Conservation (phyloP, 2,797 vertebrate species). For the Parotocinclus haroldoi region DNA sequence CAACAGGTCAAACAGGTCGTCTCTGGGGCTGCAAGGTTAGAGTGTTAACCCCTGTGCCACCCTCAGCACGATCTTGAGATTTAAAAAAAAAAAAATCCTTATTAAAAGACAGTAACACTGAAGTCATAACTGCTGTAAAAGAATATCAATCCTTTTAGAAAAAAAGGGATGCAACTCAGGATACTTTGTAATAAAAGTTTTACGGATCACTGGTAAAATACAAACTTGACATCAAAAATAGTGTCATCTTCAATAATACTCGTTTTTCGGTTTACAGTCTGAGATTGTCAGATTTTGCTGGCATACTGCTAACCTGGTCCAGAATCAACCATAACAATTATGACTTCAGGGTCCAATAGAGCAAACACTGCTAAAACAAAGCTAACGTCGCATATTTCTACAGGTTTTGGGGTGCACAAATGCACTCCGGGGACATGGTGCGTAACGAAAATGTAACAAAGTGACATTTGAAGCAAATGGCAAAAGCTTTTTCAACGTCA, state of each 20-base stretch:
- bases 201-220: slow-evolving; percentile 21
- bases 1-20: too few relatives aligned
- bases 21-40: too few relatives aligned
- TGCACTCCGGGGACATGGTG: not conserved
- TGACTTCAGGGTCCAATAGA: slow-evolving; percentile 27
- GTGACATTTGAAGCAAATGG: too few relatives aligned
- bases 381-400: not conserved
- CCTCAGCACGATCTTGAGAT: too few relatives aligned
- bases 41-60: too few relatives aligned
- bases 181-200: not conserved
- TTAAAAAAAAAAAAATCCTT: not conserved
- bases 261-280: slow-evolving; percentile 3
- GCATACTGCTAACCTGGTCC: slow-evolving; percentile 4
- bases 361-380: not conserved
- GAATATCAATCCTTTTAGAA: not conserved
- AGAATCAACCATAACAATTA: slow-evolving; percentile 20
- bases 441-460: too few relatives aligned
- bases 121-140: slow-evolving; percentile 14
- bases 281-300: slow-evolving; percentile 42
- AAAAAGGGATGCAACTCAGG: not conserved
- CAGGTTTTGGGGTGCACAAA: not conserved
- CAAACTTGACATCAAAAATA: slow-evolving; percentile 35
- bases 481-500: not conserved
- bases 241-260: slow-evolving; percentile 5
- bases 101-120: not conserved